Evolutionary conservation across 1,140 invertebrate genomes (phyloP), one percentile per base, ranked within the genome.

Genomic region (Penaeus japonicus): DNA sequence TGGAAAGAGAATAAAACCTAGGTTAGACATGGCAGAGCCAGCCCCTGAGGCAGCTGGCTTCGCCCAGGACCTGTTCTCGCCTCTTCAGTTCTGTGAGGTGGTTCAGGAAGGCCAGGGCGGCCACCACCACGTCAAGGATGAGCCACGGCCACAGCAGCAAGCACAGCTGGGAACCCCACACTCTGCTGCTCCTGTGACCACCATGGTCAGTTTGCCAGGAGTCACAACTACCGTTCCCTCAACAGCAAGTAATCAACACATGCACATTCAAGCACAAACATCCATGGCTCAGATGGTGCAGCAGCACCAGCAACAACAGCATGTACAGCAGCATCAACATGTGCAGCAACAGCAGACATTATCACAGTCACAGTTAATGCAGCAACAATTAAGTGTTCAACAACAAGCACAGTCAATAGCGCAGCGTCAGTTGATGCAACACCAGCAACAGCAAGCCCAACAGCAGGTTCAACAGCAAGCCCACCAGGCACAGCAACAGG

Each of bases 41-140:
- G 87, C 80, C 18, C 55, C 87, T 39, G 87, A 84, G 54, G 70
- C 79, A 20, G 80, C 80, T 55, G 70, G 70, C n/a, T 88, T 88
- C 32, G 80, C 87, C 65, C 87, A 88, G 80, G 87, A 88, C 70
- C 73, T 88, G 12, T 88, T 88, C 81, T 88, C 87, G 15, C 87
- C 87, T 18, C 87, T 88, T 12, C 87, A 88, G 87, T 88, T 88
- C 27, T 88, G 87, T 84, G 87, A 88, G 73, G 87, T 88, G 81
- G 87, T 88, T 22, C 87, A 88, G 73, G 85, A 87, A 15, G 85
- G 85, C 59, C 85, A 87, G 27, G 73, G 53, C 35, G 47, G 27
- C n/a, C 54, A 73, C 65, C 87, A 88, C 65, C 62, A 75, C 22
- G 79, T 77, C 22, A 88, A 82, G 30, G 80, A 83, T 18, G 87